phyloP scores from a whole-genome alignment of 2,113 vertebrate genomes.

The Cheirogaleus medius region DNA sequence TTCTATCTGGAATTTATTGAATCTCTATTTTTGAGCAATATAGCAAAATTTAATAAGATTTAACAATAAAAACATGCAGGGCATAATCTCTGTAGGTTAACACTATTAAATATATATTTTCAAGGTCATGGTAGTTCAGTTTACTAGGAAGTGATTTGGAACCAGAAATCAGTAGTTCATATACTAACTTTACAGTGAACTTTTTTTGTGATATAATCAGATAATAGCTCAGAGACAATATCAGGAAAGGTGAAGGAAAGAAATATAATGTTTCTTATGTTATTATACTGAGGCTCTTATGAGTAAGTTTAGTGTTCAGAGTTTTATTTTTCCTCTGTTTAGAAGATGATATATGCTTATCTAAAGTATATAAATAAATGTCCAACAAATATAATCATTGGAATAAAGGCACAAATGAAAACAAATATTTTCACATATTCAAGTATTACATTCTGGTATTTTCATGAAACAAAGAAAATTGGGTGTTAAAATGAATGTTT shows the following conservation, averaged over 20 bases:
- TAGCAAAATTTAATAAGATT: not conserved
- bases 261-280: not conserved
- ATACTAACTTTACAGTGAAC: not conserved
- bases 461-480: not conserved
- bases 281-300: not conserved
- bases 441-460: not conserved
- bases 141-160: not conserved
- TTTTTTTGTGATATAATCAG: not conserved
- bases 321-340: not conserved
- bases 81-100: not conserved
- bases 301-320: not conserved
- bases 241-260: not conserved
- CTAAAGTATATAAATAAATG: not conserved
- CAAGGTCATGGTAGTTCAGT: not conserved
- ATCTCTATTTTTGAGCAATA: not conserved
- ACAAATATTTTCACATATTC: not conserved
- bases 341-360: not conserved
- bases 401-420: not conserved
- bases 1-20: not conserved
- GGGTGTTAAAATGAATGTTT: not conserved
- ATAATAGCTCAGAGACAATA: not conserved
- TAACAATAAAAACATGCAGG: not conserved
- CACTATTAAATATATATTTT: not conserved
- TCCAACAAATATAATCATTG: not conserved
- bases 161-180: not conserved